Evolutionary conservation across 2,888 invertebrate species (phyloP), one percentile per base, ranked within the genome.

Genomic region (Eupithecia vulgata): DNA sequence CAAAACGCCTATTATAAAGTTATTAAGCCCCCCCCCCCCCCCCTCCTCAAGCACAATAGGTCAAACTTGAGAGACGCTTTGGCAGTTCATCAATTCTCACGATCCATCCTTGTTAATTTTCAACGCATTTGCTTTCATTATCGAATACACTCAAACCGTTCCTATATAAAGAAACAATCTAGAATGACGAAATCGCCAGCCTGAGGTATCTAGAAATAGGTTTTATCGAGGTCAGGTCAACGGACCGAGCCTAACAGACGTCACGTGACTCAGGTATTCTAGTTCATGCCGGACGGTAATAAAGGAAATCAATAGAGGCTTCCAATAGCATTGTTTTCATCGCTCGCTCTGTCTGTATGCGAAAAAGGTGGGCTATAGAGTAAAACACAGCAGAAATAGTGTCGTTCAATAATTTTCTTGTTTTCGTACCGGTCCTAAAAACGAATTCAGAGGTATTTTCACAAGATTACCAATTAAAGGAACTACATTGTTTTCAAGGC

Each of bases 171-270:
- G 48, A 34, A 61, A 3, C 57, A 25, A 21, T 2, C 25, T 25
- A 21, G 5, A 62, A 66, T 64, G 48, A 66, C 34, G 61, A 65
- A 68, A 65, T 48, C 48, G 65, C 42, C 64, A 71, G 61, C 48
- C 48, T 67, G 69, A 30, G 30, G 30, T 30, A 71, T 69, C 69
- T 70, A 72, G 64, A 72, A 69, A 68, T 72, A 70, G 75, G 68
- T 72, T 61, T 70, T 61, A 74, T 57, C 70, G 70, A 40, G 70
- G 75, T 72, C 75, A 67, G 75, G 75, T 72, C 75, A 70, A 67
- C 67, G 72, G n/a, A 67, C 75, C 10, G 25, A 65, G 66, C 70
- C 15, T 35, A 65, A 61, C 70, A 68, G 72, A 70, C 72, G 40
- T 70, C 70, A 72, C 70, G 69, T 70, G 72, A 48, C 68, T 30